These are phyloP conservation scores for Clitarchus hookeri DNA, from an alignment of 2,888 invertebrate genomes.

Conservation along the genomic window DNA sequence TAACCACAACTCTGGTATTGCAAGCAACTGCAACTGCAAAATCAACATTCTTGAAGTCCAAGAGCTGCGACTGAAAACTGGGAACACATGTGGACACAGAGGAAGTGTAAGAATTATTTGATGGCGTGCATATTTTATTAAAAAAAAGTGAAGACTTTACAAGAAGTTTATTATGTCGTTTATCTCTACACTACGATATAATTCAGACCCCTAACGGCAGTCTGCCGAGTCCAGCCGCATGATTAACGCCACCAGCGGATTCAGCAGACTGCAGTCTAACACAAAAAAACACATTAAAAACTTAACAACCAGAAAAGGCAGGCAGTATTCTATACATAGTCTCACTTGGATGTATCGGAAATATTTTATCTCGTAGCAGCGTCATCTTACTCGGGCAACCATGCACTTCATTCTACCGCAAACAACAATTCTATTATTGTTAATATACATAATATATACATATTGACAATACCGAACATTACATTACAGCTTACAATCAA, in stretches of 20 bases:
- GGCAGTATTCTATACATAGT: constrained; percentile 32
- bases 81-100: not conserved
- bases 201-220: not conserved
- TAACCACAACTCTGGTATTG: too few relatives aligned
- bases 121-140: not conserved
- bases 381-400: constrained; percentile 14
- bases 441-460: constrained; percentile 2
- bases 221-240: not conserved
- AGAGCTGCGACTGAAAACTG: too few relatives aligned
- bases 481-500: not conserved
- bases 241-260: not conserved
- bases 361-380: not conserved
- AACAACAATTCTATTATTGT: not conserved
- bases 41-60: too few relatives aligned
- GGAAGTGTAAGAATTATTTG: not conserved
- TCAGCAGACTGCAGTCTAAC: constrained; percentile 29
- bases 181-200: not conserved
- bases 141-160: constrained; percentile 7
- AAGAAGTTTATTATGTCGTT: constrained; percentile 1
- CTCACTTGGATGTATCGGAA: not conserved
- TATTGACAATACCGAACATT: not conserved
- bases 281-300: constrained; percentile 32
- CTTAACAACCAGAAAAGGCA: constrained; percentile 36
- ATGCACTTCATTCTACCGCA: not conserved
- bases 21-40: too few relatives aligned